A percentile compares a stretch with the other conserved stretches of the same genome.
phyloP scores from a whole-genome alignment of 1,140 invertebrate genomes.

The Drosophila pectinifera region DNA sequence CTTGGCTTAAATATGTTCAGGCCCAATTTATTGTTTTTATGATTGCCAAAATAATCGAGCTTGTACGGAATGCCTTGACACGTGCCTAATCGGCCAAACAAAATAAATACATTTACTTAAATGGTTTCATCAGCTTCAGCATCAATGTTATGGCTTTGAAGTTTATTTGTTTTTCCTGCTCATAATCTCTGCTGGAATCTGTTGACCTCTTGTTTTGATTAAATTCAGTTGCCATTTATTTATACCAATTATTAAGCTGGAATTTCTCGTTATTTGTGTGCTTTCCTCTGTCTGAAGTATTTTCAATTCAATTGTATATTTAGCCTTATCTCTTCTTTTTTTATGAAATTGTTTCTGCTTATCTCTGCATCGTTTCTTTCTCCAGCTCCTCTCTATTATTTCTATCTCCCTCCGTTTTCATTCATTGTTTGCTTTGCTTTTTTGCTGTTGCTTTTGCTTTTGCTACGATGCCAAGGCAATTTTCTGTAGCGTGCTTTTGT shows the following conservation, averaged over 20 bases:
- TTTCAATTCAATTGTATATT: slow-evolving; percentile 41
- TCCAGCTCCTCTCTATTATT: slow-evolving; percentile 3
- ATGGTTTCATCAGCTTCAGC: not conserved
- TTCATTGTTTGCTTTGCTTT: slow-evolving; percentile 35
- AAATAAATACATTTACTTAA: slow-evolving; percentile 2
- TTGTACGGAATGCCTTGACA: not conserved
- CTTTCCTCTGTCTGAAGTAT: slow-evolving; percentile 22
- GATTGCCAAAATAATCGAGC: slow-evolving; percentile 1
- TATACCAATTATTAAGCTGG: slow-evolving; percentile 24
- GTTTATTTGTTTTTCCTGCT: not conserved
- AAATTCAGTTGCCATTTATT: slow-evolving; percentile 27
- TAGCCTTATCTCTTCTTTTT: slow-evolving; percentile 24
- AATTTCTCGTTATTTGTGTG: slow-evolving; percentile 10
- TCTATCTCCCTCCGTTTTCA: slow-evolving; percentile 22
- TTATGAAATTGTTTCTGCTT: slow-evolving; percentile 39
- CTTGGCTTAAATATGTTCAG: not conserved
- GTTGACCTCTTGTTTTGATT: slow-evolving; percentile 26
- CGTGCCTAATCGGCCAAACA: not conserved
- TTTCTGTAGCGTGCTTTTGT: slow-evolving; percentile 47
- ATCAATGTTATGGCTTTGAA: not conserved
- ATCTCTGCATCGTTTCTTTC: slow-evolving; percentile 33
- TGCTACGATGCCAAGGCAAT: slow-evolving; percentile 47
- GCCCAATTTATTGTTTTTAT: slow-evolving; percentile 3
- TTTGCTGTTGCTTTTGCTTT: no score
- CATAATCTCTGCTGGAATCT: slow-evolving; percentile 2